phyloP scores from a whole-genome alignment of 1,140 invertebrate species.

The Pygmarrhopalites habei region DNA sequence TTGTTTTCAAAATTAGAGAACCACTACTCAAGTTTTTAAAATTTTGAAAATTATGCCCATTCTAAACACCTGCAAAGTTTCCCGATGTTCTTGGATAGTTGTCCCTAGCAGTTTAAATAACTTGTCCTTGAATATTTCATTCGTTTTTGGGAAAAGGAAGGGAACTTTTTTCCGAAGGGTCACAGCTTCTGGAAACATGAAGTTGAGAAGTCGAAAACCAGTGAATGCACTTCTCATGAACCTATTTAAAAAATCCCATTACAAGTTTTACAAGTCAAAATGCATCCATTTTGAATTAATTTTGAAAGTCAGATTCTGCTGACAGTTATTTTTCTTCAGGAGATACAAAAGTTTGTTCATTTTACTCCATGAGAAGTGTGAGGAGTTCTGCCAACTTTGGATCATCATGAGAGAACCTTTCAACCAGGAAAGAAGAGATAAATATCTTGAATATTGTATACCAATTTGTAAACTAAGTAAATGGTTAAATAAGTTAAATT shows the following conservation, averaged over 20 bases:
- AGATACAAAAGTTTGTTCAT: not conserved
- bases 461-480: too few relatives aligned
- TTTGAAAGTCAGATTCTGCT: not conserved
- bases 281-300: not conserved
- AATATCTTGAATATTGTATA: slow-evolving; percentile 34
- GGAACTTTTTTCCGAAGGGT: not conserved
- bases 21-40: too few relatives aligned
- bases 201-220: not conserved
- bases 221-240: not conserved
- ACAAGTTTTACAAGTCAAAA: not conserved
- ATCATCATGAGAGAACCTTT: slow-evolving; percentile 43
- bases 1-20: too few relatives aligned
- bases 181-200: not conserved
- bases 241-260: not conserved
- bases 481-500: too few relatives aligned
- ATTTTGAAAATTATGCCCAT: too few relatives aligned
- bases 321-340: not conserved
- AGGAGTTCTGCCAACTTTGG: slow-evolving; percentile 14
- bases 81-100: slow-evolving; percentile 66
- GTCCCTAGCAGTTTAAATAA: slow-evolving; percentile 43
- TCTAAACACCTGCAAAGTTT: slow-evolving; percentile 53
- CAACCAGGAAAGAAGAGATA: slow-evolving; percentile 44
- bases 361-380: slow-evolving; percentile 53
- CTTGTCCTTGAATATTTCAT: not conserved
- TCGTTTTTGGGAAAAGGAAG: not conserved